Base-by-base conservation (phyloP, 2,113 vertebrate genomes). In the Blennius ocellaris region DNA sequence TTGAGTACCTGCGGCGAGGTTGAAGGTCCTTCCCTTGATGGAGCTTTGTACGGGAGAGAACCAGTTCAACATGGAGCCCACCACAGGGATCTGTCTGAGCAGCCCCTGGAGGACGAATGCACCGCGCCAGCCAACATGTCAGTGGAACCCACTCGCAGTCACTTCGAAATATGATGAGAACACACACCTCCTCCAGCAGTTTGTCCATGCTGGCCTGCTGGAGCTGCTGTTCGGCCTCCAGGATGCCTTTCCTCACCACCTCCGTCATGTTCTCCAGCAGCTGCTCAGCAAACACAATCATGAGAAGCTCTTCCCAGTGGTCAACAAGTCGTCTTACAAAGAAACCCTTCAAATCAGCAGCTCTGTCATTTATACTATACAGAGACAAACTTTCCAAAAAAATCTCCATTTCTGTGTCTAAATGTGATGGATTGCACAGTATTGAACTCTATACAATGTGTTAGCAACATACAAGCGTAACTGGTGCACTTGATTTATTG, bases 211-310 rank as follows among this genome's bases (percentile, higher is more conserved):
- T 98, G 17, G 96, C 96, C 85, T 95, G 97, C 71, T 95, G 94
- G 38, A 99, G 94, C 80, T 99, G 96, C 36, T 93, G 89, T 39
- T 99, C 96, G 6, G 98, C 98, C 88, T 99, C 97, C 89, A 94
- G 92, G 78, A 99, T 99, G 37, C 98, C 98, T 87, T 95, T 97
- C 87, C 95, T 94, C 76, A 99, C 96, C 21, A 99, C 95, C 82
- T 99, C 98, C 0, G 97, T 98, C 97, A 99, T 99, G 89, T 99
- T 99, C 90, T 99, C 97, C 87, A 99, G 75, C 15, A 99, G 91
- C 98, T 99, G 80, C 68, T 74, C 43, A 89, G 15, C 37, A 65
- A 51, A 81, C 1, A 54, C 2, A 4, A 30, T 2, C 21, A 30
- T 30, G 21, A 30, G 21, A 30, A 30, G 4, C 21, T 30, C 21